These are phyloP conservation scores for Megalops cyprinoides DNA, from an alignment of 2,797 vertebrate species.

Conservation along the genomic window DNA sequence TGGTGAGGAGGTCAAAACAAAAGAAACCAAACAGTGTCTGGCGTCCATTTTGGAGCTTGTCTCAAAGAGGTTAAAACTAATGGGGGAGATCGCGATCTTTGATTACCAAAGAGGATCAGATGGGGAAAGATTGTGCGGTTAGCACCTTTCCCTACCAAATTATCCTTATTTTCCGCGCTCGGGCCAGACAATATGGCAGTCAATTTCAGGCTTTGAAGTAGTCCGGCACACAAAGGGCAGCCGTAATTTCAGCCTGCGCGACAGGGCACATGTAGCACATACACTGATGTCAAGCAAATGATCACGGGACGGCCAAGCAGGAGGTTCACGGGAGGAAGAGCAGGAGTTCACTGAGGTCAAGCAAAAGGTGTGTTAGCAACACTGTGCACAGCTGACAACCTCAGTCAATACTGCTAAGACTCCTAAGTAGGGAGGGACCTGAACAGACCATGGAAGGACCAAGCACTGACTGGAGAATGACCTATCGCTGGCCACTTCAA, in stretches of 20 bases:
- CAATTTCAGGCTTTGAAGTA: background rate
- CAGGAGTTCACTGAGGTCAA: slow-evolving; percentile 10
- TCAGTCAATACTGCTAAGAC: too few relatives aligned
- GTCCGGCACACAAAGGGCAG: background rate
- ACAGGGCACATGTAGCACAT: background rate
- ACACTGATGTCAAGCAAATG: background rate
- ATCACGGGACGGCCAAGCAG: background rate
- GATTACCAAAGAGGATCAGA: background rate
- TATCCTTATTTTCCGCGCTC: background rate
- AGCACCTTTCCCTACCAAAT: background rate
- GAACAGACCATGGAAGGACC: too few relatives aligned
- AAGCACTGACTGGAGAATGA: background rate
- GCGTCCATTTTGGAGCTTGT: background rate
- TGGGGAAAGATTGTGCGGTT: background rate
- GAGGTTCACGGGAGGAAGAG: background rate
- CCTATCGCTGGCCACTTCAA: background rate
- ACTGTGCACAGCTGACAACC: background rate
- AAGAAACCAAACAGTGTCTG: background rate
- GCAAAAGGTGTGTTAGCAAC: background rate
- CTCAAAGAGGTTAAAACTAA: background rate
- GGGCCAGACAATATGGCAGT: background rate
- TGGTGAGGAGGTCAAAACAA: too few relatives aligned
- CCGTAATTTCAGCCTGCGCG: background rate
- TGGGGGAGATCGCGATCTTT: background rate
- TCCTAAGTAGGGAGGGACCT: background rate